phyloP scores from a whole-genome alignment of 2,113 vertebrate genomes.

The Chauna torquata region DNA sequence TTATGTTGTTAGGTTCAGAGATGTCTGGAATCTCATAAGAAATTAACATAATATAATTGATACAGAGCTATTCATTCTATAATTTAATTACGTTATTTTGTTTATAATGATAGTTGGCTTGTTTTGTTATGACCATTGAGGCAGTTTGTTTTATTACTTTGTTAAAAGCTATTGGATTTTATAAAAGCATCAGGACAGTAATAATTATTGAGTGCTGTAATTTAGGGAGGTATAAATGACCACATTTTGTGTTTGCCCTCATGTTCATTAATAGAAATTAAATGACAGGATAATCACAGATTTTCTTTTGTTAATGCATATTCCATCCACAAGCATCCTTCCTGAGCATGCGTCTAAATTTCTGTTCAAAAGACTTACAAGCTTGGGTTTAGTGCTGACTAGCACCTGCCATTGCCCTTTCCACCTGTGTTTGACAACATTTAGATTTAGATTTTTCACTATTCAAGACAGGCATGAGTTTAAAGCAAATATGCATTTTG shows the following conservation, averaged over 20 bases:
- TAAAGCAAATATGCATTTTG: not conserved
- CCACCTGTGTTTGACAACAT: not conserved
- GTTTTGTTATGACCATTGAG: conserved; percentile 29
- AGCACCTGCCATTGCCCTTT: not conserved
- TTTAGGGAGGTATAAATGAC: conserved; percentile 22
- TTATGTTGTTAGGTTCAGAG: not conserved
- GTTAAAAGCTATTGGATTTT: conserved; percentile 22
- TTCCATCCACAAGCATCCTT: not conserved
- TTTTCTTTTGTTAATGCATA: not conserved
- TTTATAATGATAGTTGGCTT: conserved; percentile 17
- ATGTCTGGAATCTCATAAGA: not conserved
- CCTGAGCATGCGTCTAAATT: not conserved
- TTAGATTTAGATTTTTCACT: not conserved
- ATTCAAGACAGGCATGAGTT: not conserved
- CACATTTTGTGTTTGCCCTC: not conserved
- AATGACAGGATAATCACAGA: conserved; percentile 6
- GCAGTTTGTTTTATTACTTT: conserved; percentile 1
- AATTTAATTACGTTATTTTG: not conserved
- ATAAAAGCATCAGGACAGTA: conserved; percentile 26
- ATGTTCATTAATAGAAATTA: conserved; percentile 32
- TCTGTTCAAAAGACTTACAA: not conserved
- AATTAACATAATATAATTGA: not conserved
- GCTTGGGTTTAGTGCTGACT: not conserved
- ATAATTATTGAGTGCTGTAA: conserved; percentile 21
- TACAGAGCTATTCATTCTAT: not conserved